phyloP scores from a whole-genome alignment of 1,140 invertebrate genomes.

The Drosophila pseudoobscura region DNA sequence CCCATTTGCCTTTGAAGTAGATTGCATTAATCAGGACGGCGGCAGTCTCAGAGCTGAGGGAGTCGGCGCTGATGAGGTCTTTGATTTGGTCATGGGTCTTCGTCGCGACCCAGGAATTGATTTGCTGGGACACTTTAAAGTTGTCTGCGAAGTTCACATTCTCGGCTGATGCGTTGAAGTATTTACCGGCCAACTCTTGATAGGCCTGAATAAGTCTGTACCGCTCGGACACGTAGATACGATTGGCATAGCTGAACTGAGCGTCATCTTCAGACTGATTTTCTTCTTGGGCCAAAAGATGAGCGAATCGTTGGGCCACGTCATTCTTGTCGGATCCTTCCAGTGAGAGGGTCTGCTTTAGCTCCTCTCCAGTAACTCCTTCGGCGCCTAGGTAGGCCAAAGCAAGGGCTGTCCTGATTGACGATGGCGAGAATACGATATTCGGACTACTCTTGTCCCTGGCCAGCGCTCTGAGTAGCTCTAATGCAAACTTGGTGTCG shows the following conservation, averaged over 20 bases:
- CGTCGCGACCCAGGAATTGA: constrained; percentile 86
- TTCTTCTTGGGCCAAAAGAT: constrained; percentile 16
- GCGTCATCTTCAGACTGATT: background rate
- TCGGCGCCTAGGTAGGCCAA: constrained; percentile 84
- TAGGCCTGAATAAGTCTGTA: constrained; percentile 28
- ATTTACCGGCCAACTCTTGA: constrained; percentile 36
- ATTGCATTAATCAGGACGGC: constrained; percentile 87
- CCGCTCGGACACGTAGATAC: constrained; percentile 49
- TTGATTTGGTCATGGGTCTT: constrained; percentile 85
- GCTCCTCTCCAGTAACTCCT: constrained; percentile 84
- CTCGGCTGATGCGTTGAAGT: constrained; percentile 64
- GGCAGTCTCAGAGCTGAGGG: constrained; percentile 63
- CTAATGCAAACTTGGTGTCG: constrained; percentile 40
- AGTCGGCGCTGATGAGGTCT: constrained; percentile 83
- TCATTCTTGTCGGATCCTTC: constrained; percentile 31
- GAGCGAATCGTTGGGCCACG: constrained; percentile 32
- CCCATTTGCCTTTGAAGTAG: constrained; percentile 84
- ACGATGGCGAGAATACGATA: constrained; percentile 85
- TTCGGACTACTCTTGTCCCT: constrained; percentile 69
- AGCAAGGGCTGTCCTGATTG: constrained; percentile 84
- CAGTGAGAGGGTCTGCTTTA: constrained; percentile 82
- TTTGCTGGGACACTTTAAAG: constrained; percentile 72
- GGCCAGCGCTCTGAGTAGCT: constrained; percentile 38
- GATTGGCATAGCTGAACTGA: constrained; percentile 53
- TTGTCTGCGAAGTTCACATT: constrained; percentile 83